Evolutionary conservation across 23 tunicate species (phyloP), one percentile per base, ranked within the genome.

Genomic region (Pegea sp.): DNA sequence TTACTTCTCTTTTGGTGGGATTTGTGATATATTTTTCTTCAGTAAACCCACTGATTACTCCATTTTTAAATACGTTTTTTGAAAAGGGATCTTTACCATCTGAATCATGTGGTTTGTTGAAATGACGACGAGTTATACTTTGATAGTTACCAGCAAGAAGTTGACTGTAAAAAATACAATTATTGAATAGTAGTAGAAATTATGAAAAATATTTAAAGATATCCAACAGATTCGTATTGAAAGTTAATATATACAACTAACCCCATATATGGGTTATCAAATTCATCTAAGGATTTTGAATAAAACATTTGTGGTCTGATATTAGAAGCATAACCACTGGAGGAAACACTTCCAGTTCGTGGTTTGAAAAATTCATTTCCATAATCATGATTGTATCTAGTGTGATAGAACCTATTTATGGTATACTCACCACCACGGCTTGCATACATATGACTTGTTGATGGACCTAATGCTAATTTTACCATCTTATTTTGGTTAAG

Each of bases 251-350:
- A 6, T 11, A 8, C 28, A 49, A 32, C 79, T 48, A 28, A 80
- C 93, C 93, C 93, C 78, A 80, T 80, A 29, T 61, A 44, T 0
- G 93, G 93, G 34, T 80, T 80, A 49, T 80, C 93, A 26, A 65
- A 67, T 46, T 80, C 61, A 44, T 80, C 93, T 22, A 67, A 43
- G 2, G 74, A 64, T 46, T 75, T 56, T 25, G 79, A 64, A 27
- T 80, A 80, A 31, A 71, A 80, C 33, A 80, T 68, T 44, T 80
- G 93, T n/a, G 93, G 93, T 55, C 93, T 52, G 48, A 80, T 71
- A 66, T 80, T 80, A 19, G 93, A 80, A 5, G 93, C 46, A 49
- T 80, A 80, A 26, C 93, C 93, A 3, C 80, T 80, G 42, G 80
- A 79, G 38, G 61, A 56, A 42, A 53, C 69, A 7, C 93, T 69